Evolutionary conservation across 30 jellyfish, hydroid and myxozoan species (phyloP), one percentile per base, ranked within the genome.

Genomic region (Pseudorhiza aurosa): DNA sequence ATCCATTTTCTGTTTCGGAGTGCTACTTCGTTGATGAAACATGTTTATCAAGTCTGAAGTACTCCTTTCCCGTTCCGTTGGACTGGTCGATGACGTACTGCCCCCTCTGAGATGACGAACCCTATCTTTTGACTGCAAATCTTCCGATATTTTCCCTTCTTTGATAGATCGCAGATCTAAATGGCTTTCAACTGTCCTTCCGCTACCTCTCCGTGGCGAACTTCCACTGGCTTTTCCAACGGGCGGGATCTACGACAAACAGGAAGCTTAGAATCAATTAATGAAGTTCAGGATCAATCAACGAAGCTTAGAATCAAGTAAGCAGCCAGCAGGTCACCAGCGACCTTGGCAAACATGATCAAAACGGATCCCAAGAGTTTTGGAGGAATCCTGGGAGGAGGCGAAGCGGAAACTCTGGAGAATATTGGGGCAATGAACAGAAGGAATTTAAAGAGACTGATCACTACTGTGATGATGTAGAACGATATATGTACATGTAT

Each of bases 11-110:
- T 35, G 70, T 40, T 76, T 76, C 14, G 88, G 88, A n/a, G 88
- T 76, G 17, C 88, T 76, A 73, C 88, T 76, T 42, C 88, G 43
- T 28, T 27, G 79, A 46, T 76, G 37, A 27, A 76, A 76, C 37
- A 58, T 12, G 51, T 53, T 58, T 19, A 56, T 58, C 30, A 58
- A 56, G 36, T 58, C 78, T 10, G 88, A 76, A 15, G 79, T 26
- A n/a, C 79, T 6, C 21, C 58, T 57, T 19, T 56, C 79, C 5
- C 70, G 83, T 4, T 76, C 78, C 15, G 79, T n/a, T 7, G 85
- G 71, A 7, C 72, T 45, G 57, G 29, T 47, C 40, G 78, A 76
- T n/a, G 77, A 58, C 17, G 88, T 22, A 39, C 88, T 76, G 77
- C 78, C 31, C 31, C 70, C 70, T 28, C 78, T 26, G 21, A 76